A percentile compares a stretch with the other conserved stretches of the same genome.
Evolutionary conservation across 2,797 vertebrate genomes (phyloP).

Genomic region (Chiloscyllium punctatum): DNA sequence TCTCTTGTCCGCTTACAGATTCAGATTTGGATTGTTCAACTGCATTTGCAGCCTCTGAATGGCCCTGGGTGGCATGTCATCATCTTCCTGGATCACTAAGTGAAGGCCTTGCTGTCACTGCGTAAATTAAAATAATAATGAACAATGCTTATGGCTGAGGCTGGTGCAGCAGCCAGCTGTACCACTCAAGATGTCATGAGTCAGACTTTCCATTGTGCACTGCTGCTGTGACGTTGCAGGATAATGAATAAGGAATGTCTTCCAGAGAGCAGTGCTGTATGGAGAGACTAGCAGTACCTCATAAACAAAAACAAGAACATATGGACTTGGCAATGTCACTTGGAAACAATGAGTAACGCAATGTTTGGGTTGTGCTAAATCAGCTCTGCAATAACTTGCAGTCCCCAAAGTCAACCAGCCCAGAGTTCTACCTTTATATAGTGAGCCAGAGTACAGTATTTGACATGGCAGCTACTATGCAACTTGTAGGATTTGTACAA

Average conservation of each 20-base stretch:
- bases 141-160: slow-evolving; percentile 4
- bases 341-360: slow-evolving; percentile 32
- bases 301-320: slow-evolving; percentile 35
- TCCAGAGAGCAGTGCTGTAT: background rate
- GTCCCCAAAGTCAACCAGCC: background rate
- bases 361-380: slow-evolving; percentile 21
- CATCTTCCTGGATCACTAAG: background rate
- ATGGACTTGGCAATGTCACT: slow-evolving; percentile 29
- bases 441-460: background rate
- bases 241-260: slow-evolving; percentile 28
- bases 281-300: background rate
- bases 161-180: background rate
- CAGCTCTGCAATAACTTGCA: slow-evolving; percentile 23
- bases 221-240: background rate
- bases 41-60: background rate
- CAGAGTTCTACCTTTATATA: slow-evolving; percentile 1
- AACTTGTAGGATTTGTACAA: background rate
- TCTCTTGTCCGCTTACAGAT: background rate
- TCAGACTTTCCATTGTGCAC: slow-evolving; percentile 36
- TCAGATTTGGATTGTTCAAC: background rate
- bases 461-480: background rate
- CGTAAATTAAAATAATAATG: background rate
- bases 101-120: background rate
- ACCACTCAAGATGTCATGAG: slow-evolving; percentile 26
- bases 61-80: background rate